A percentile compares a stretch with the other conserved stretches of the same genome.
Conservation (phyloP, 1,140 invertebrate species). For the Drosophila sturtevanti region DNA sequence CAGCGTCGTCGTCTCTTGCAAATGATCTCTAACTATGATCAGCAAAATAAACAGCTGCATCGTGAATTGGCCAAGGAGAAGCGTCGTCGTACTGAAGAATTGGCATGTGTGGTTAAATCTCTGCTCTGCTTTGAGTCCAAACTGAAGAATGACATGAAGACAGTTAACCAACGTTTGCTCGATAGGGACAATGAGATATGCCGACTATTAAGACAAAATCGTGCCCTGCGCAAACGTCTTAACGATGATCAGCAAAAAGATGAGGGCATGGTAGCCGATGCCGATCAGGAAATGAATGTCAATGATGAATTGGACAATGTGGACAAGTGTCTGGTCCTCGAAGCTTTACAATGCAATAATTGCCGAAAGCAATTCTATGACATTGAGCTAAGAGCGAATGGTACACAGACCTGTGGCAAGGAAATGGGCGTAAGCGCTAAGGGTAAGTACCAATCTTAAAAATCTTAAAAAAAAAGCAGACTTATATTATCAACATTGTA, state of each 20-base stretch:
- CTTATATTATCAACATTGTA: too few relatives aligned
- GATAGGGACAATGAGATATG: conserved; percentile 87
- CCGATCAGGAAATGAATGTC: conserved; percentile 36
- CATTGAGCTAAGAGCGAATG: conserved; percentile 60
- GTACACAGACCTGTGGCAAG: conserved; percentile 59
- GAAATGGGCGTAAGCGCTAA: conserved; percentile 44
- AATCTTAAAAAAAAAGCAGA: too few relatives aligned
- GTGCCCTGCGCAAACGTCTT: conserved; percentile 65
- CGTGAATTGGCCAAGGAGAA: conserved; percentile 83
- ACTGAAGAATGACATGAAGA: conserved; percentile 87
- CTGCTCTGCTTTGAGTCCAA: conserved; percentile 87
- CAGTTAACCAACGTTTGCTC: conserved; percentile 85
- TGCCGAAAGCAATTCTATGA: conserved; percentile 79
- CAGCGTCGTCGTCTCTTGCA: conserved; percentile 64
- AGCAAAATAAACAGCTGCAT: conserved; percentile 74
- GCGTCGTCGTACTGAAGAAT: conserved; percentile 85
- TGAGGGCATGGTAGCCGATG: conserved; percentile 53
- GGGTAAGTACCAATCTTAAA: too few relatives aligned
- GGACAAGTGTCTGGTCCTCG: conserved; percentile 62
- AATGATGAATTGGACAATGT: conserved; percentile 46
- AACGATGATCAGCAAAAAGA: conserved; percentile 46
- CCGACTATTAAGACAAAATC: conserved; percentile 66
- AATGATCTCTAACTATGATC: conserved; percentile 71
- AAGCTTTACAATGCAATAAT: conserved; percentile 78
- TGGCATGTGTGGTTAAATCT: conserved; percentile 86